Percentiles rank a stretch among this genome's conserved stretches.
Evolutionary conservation across 2,888 invertebrate species (phyloP).

Genomic region (Trissonchulus sp.): DNA sequence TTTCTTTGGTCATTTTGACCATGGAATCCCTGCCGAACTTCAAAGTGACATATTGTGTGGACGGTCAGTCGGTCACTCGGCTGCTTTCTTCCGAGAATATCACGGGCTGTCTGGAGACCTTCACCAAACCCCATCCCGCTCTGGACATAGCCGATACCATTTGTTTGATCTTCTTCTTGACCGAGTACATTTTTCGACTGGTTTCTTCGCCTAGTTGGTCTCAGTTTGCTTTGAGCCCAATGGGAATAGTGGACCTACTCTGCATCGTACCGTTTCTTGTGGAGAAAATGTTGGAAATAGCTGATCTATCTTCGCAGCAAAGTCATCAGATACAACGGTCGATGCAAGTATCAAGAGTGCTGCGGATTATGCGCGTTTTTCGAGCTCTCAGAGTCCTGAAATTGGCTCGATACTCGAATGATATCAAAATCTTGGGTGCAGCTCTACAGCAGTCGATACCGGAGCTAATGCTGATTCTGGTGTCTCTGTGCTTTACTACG

Average conservation of each 20-base stretch:
- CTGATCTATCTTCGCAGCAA: too few relatives aligned
- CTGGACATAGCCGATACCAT: conserved; percentile 13
- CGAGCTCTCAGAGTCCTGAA: conserved; percentile 21
- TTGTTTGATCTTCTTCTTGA: conserved; percentile 15
- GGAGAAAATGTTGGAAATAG: conserved; percentile 14
- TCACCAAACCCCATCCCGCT: neutral
- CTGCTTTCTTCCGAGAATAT: neutral
- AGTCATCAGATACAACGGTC: conserved; percentile 14
- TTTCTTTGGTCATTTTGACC: conserved; percentile 16
- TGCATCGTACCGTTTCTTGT: conserved; percentile 21
- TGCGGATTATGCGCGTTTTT: conserved; percentile 25
- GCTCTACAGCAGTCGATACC: neutral
- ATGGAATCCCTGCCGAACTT: conserved; percentile 21
- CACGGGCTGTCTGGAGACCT: neutral
- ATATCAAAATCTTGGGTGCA: conserved; percentile 19
- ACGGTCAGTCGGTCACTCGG: neutral
- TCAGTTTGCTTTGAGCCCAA: neutral
- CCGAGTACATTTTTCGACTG: conserved; percentile 4
- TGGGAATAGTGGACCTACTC: conserved; percentile 23
- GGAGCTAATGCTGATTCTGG: conserved; percentile 23
- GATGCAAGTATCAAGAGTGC: conserved; percentile 12
- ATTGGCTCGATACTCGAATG: conserved; percentile 19
- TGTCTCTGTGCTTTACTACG: conserved; percentile 13
- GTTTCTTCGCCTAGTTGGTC: neutral
- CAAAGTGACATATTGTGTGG: neutral